Conservation (phyloP, 2,797 vertebrate species). For the Margarornis squamiger region DNA sequence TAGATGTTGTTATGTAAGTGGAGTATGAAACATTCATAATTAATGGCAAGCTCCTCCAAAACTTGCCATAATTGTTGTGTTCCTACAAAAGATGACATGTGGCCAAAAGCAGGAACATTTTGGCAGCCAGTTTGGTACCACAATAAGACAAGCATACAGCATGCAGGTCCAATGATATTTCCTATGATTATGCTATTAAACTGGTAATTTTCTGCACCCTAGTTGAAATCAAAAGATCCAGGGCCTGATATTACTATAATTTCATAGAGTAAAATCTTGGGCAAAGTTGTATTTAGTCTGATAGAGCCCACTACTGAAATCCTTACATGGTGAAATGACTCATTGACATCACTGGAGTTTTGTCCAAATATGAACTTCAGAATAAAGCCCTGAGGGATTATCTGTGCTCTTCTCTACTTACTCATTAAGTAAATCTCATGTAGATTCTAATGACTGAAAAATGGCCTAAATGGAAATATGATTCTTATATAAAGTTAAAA, state of each 20-base stretch:
- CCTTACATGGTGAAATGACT: not conserved
- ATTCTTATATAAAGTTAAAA: not conserved
- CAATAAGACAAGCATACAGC: not conserved
- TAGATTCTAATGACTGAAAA: not conserved
- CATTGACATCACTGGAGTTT: not conserved
- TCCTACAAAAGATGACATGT: conserved; percentile 19
- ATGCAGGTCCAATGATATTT: not conserved
- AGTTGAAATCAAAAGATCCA: not conserved
- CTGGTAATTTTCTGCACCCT: not conserved
- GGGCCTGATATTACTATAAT: not conserved
- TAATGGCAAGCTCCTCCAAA: conserved; percentile 40
- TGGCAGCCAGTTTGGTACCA: conserved; percentile 16
- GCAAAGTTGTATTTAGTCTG: conserved; percentile 14
- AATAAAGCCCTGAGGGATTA: not conserved
- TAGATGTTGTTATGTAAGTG: conserved; percentile 40
- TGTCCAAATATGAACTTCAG: not conserved
- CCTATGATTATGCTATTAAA: not conserved
- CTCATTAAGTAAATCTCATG: not conserved
- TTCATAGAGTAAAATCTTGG: conserved; percentile 20
- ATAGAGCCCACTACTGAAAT: not conserved
- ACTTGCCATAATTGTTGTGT: conserved; percentile 39
- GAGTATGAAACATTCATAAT: conserved; percentile 29
- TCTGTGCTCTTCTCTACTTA: conserved; percentile 26
- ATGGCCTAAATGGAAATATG: not conserved
- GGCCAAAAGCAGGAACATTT: not conserved